Percentiles rank a stretch among this genome's conserved stretches.
These are phyloP conservation scores for Thalassarche chlororhynchos DNA, from an alignment of 2,113 vertebrate species.

Conservation along the genomic window DNA sequence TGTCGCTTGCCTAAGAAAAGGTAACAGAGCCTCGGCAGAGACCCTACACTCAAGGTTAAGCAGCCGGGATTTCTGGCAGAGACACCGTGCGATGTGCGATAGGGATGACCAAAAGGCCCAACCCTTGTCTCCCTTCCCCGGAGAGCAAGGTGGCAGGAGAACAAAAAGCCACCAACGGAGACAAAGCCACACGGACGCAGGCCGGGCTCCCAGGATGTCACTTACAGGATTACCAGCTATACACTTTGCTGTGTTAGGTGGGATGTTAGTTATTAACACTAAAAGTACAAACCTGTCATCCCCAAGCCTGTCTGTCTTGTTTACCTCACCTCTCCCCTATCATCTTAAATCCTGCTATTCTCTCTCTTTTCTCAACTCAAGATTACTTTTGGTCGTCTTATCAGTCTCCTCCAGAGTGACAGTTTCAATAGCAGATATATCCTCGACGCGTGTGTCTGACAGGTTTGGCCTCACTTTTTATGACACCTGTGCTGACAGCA, in stretches of 20 bases:
- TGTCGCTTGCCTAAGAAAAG: neutral
- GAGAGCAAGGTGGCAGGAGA: neutral
- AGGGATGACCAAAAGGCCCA: neutral
- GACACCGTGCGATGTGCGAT: accelerated
- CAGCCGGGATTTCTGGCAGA: neutral
- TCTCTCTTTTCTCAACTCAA: slow-evolving; percentile 27
- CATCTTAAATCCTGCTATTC: slow-evolving; percentile 41
- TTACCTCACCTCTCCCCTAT: slow-evolving; percentile 21
- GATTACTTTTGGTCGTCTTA: slow-evolving; percentile 46
- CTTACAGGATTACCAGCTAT: neutral
- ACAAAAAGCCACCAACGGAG: neutral
- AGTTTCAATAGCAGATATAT: slow-evolving; percentile 46
- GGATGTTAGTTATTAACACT: neutral
- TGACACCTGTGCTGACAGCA: slow-evolving; percentile 3
- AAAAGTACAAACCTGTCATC: slow-evolving; percentile 4
- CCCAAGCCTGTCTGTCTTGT: neutral
- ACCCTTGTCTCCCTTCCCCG: neutral
- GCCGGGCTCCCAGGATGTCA: neutral
- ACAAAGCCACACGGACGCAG: neutral
- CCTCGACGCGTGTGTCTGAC: neutral
- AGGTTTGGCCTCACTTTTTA: neutral
- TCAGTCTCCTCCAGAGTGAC: slow-evolving; percentile 58
- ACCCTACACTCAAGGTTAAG: neutral
- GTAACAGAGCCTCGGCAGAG: neutral
- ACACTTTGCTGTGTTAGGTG: neutral